A percentile compares a stretch with the other conserved stretches of the same genome.
Conservation (phyloP, 2,113 vertebrate species). For the Mustelus asterias region DNA sequence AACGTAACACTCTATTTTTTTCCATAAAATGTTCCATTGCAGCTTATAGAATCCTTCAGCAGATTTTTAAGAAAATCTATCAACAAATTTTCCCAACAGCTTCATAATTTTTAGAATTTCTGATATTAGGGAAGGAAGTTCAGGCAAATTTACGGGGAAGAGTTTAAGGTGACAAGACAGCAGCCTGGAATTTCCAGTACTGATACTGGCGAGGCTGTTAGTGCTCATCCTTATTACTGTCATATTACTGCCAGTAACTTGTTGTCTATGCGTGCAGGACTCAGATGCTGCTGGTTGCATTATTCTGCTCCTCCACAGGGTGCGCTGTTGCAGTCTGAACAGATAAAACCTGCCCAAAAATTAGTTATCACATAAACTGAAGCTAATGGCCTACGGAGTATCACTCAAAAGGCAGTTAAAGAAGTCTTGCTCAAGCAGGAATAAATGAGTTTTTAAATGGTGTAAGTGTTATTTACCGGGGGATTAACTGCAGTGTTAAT, state of each 20-base stretch:
- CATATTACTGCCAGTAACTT: not conserved
- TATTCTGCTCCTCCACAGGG: not conserved
- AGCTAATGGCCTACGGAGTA: not conserved
- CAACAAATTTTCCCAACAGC: not conserved
- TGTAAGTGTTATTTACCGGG: not conserved
- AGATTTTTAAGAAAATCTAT: not conserved
- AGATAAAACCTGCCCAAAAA: not conserved
- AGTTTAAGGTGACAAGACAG: not conserved
- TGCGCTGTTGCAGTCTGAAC: not conserved
- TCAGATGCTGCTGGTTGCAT: too few species aligned
- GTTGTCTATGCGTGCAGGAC: too few species aligned
- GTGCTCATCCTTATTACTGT: not conserved
- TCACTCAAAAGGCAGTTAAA: not conserved
- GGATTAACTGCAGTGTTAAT: too few species aligned
- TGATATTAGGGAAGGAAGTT: not conserved
- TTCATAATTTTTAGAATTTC: not conserved
- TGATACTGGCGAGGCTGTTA: not conserved
- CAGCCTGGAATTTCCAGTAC: not conserved
- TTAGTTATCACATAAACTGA: not conserved
- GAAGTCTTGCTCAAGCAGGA: not conserved
- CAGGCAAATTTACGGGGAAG: not conserved
- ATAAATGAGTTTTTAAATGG: not conserved
- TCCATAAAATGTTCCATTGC: not conserved
- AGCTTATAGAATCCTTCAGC: not conserved
- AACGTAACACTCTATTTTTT: not conserved